These are phyloP conservation scores for Lathamus discolor DNA, from an alignment of 2,113 vertebrate species.

Conservation along the genomic window DNA sequence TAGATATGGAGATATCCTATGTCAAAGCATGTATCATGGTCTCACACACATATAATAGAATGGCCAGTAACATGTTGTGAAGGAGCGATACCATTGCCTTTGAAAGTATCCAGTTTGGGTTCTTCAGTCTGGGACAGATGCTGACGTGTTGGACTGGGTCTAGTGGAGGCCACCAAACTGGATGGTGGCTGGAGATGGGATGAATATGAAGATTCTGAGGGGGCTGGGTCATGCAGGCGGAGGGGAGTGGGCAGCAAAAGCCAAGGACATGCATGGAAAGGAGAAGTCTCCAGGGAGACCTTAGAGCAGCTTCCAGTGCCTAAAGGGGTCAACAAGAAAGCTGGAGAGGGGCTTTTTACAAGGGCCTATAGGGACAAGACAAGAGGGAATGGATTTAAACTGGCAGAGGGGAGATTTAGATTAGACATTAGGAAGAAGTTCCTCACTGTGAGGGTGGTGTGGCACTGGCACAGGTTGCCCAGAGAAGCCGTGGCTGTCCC, in stretches of 20 bases:
- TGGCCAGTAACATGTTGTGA: fast-evolving
- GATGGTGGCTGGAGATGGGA: not conserved
- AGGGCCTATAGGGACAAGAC: not conserved
- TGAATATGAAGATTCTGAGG: not conserved
- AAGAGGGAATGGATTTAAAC: not conserved
- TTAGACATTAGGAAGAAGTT: not conserved
- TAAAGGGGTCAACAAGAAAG: not conserved
- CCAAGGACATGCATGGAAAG: not conserved
- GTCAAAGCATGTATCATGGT: not conserved
- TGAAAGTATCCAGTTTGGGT: not conserved
- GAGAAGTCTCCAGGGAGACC: not conserved
- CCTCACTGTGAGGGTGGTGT: not conserved
- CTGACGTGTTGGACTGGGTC: not conserved
- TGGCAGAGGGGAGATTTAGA: not conserved
- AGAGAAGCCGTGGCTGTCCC: not conserved
- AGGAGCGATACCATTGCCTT: not conserved
- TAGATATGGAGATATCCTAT: not conserved
- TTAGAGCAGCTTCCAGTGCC: not conserved
- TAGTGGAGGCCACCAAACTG: not conserved
- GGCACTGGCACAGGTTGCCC: not conserved
- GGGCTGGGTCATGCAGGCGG: not conserved
- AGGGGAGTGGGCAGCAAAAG: not conserved
- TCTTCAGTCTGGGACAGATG: not conserved
- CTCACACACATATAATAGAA: fast-evolving
- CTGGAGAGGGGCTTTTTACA: not conserved